Conservation (phyloP, 1,140 invertebrate species). For the Eurosta solidaginis region DNA sequence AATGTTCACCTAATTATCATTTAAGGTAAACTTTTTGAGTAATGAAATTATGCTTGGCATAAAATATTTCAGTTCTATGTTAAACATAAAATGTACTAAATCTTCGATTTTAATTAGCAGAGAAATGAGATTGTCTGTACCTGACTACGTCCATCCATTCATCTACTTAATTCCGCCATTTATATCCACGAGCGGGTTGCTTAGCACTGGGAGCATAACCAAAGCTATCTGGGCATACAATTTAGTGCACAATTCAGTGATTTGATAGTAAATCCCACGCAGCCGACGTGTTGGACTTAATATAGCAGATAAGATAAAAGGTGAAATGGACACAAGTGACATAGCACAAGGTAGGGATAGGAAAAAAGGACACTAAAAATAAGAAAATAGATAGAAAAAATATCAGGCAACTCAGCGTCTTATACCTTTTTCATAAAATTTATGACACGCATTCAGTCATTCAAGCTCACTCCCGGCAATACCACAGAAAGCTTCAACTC, state of each 20-base stretch:
- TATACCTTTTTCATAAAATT: slow-evolving; percentile 1
- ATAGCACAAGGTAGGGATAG: not conserved
- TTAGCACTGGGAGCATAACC: not conserved
- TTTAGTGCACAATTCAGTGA: slow-evolving; percentile 11
- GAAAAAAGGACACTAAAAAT: slow-evolving; percentile 1
- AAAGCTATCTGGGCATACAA: no score
- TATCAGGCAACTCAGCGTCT: not conserved
- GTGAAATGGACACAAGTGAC: not conserved
- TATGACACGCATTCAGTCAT: slow-evolving; percentile 20
- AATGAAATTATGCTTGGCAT: not conserved
- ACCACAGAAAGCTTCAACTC: not conserved
- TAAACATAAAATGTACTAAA: not conserved
- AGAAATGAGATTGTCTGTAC: not conserved
- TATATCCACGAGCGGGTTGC: not conserved
- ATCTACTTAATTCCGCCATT: no score
- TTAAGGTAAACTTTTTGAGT: not conserved
- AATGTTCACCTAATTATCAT: not conserved
- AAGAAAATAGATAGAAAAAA: not conserved
- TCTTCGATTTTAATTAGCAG: slow-evolving; percentile 24
- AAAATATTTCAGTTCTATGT: not conserved
- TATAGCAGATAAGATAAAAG: no score
- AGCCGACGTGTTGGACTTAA: not conserved
- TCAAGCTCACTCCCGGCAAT: not conserved
- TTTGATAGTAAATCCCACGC: slow-evolving; percentile 6
- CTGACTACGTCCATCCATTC: not conserved